Percentiles rank a stretch among this genome's conserved stretches.
Evolutionary conservation across 2,113 vertebrate genomes (phyloP).

Genomic region (Morone chrysops): DNA sequence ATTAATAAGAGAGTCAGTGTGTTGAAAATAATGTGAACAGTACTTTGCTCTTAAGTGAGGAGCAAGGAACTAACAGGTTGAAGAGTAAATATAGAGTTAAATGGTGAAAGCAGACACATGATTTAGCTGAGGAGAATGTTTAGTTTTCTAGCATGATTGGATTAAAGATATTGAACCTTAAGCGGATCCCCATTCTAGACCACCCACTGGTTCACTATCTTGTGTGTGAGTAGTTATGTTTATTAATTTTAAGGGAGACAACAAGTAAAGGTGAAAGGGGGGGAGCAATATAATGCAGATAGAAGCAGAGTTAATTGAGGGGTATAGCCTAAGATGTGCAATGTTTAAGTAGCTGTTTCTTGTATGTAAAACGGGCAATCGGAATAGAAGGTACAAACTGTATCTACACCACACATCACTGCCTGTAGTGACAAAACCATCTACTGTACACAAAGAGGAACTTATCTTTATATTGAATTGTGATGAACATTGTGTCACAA

Average conservation of each 20-base stretch:
- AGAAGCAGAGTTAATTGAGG: no score
- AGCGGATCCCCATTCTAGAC: constrained; percentile 65
- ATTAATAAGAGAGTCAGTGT: constrained; percentile 48
- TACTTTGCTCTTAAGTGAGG: background rate
- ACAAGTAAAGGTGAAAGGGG: background rate
- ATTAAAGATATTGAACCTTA: constrained; percentile 79
- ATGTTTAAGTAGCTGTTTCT: background rate
- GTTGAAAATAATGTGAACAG: constrained; percentile 44
- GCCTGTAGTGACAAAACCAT: constrained; percentile 18
- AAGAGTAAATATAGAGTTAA: constrained; percentile 1
- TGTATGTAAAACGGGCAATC: background rate
- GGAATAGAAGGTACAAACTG: background rate
- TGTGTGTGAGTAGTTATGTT: constrained; percentile 66
- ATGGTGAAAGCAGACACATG: constrained; percentile 25
- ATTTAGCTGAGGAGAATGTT: constrained; percentile 69
- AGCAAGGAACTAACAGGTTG: background rate
- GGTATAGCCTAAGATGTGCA: background rate
- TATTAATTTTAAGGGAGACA: constrained; percentile 61
- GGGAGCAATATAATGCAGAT: background rate
- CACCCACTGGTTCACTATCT: constrained; percentile 70
- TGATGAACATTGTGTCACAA: constrained; percentile 23
- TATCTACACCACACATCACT: constrained; percentile 22
- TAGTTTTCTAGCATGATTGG: constrained; percentile 69
- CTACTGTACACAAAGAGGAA: constrained; percentile 21
- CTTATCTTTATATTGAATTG: constrained; percentile 34